Evolutionary conservation across 2,113 vertebrate species (phyloP).

Genomic region (Todiramphus chloris): DNA sequence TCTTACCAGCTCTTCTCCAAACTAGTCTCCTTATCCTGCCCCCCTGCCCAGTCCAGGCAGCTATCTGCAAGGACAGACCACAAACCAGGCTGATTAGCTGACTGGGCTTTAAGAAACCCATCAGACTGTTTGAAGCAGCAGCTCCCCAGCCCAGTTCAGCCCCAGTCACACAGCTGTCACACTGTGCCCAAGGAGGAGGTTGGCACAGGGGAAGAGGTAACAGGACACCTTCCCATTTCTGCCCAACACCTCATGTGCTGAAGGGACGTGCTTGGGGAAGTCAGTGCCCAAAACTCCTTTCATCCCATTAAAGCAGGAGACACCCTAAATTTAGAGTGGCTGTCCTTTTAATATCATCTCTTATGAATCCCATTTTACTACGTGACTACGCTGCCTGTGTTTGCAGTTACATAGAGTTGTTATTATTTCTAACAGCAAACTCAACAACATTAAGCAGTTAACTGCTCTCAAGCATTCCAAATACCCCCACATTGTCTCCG

Average conservation of each 20-base stretch:
- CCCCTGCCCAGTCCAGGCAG: neutral
- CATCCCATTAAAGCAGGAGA: constrained; percentile 4
- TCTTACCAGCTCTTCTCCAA: constrained; percentile 1
- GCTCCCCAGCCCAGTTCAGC: constrained; percentile 9
- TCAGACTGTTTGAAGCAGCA: constrained; percentile 14
- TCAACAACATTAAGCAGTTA: neutral
- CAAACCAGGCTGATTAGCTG: neutral
- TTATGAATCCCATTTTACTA: neutral
- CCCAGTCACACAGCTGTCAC: constrained; percentile 43
- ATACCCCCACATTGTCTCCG: neutral
- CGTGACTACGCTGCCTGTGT: neutral
- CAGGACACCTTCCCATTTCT: constrained; percentile 15
- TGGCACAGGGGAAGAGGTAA: constrained; percentile 32
- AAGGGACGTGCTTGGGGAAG: constrained; percentile 4
- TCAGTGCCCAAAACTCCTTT: constrained; percentile 8
- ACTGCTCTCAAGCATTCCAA: neutral
- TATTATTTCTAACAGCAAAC: neutral
- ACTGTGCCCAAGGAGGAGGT: constrained; percentile 21
- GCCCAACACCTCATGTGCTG: constrained; percentile 34
- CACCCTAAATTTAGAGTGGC: constrained; percentile 15
- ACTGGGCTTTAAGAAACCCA: neutral
- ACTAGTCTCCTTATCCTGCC: neutral
- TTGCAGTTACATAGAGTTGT: neutral
- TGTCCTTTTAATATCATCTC: neutral
- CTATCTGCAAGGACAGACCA: neutral